Conservation (phyloP, 2,888 invertebrate species). For the Drosophila trichaetosa region DNA sequence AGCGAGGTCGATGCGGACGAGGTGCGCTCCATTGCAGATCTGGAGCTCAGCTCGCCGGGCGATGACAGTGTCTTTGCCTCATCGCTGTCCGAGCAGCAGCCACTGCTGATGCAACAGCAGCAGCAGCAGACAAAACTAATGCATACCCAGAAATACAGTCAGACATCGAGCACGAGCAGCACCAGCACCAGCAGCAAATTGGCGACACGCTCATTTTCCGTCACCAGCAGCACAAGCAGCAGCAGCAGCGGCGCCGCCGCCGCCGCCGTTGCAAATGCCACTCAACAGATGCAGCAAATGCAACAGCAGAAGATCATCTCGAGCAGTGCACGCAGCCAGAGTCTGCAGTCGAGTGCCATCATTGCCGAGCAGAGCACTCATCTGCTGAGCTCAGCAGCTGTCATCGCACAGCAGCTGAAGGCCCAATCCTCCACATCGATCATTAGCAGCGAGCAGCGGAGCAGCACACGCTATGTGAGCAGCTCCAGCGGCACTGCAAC, state of each 20-base stretch:
- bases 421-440: conserved; percentile 84
- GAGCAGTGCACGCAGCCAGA: conserved; percentile 82
- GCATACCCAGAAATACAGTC: conserved; percentile 60
- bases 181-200: conserved; percentile 67
- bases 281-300: conserved; percentile 22
- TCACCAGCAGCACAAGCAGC: conserved; percentile 65
- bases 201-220: conserved; percentile 72
- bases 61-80: conserved; percentile 55
- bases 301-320: conserved; percentile 78
- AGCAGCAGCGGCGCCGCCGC: conserved; percentile 35
- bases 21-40: conserved; percentile 71
- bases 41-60: conserved; percentile 60
- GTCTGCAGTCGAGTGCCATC: conserved; percentile 80
- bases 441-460: conserved; percentile 80
- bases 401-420: conserved; percentile 85
- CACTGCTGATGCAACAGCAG: conserved; percentile 18
- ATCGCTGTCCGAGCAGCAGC: conserved; percentile 42
- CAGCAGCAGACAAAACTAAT: conserved; percentile 50
- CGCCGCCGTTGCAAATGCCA: conserved; percentile 23
- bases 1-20: conserved; percentile 84
- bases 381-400: conserved; percentile 55
- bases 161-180: conserved; percentile 58
- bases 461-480: conserved; percentile 71
- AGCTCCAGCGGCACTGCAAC: conserved; percentile 40
- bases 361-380: conserved; percentile 73